A percentile compares a stretch with the other conserved stretches of the same genome.
phyloP scores from a whole-genome alignment of 2,113 vertebrate species.

The Tragulus kanchil region DNA sequence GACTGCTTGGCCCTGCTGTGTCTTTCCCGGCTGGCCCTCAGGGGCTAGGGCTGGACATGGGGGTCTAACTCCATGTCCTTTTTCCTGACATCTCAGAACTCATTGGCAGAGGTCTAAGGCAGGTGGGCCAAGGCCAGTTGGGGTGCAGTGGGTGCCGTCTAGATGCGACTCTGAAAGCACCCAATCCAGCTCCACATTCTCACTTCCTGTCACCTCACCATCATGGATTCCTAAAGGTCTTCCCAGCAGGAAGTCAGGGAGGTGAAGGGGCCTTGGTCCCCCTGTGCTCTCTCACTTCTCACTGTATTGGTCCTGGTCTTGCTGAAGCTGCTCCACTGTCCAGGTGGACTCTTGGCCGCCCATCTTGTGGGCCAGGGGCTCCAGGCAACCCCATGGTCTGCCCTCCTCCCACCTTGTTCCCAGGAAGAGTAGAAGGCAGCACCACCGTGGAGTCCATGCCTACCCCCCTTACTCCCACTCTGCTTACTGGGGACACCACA shows the following conservation, averaged over 20 bases:
- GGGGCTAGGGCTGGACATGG: too few species aligned
- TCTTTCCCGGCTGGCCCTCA: too few species aligned
- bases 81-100: neutral
- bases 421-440: neutral
- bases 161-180: neutral
- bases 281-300: neutral
- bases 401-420: too few species aligned
- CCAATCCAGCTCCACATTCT: fast-evolving
- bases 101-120: neutral
- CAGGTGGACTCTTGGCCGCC: fast-evolving
- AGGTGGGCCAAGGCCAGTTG: too few species aligned
- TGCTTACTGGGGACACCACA: neutral
- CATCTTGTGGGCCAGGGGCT: neutral
- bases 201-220: neutral
- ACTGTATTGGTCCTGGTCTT: neutral
- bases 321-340: neutral
- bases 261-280: fast-evolving
- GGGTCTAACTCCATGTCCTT: neutral
- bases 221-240: neutral
- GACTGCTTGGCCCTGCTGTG: fast-evolving
- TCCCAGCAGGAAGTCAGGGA: neutral
- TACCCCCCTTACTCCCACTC: neutral
- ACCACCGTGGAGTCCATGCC: too few species aligned
- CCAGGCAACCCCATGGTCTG: neutral
- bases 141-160: neutral